Base-by-base conservation (phyloP, 2,888 invertebrate species). In the Troglohyphantes excavatus region DNA sequence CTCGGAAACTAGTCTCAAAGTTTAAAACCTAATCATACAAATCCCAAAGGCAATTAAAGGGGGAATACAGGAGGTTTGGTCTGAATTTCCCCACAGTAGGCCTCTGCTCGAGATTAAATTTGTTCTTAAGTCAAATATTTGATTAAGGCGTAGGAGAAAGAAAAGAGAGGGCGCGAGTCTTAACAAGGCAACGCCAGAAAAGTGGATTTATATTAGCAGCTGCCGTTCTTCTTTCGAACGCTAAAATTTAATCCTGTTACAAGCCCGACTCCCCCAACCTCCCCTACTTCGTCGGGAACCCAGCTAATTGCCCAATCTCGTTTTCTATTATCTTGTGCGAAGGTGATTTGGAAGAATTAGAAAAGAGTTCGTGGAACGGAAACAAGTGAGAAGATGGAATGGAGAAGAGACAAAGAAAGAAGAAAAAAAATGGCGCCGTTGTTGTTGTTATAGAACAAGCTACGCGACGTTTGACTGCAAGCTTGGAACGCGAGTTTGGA, bases 41-140 rank as follows among this genome's bases (percentile, higher is more conserved):
- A 89, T 82, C 88, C 82, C 88, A 76, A 82, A 89, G 88, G 88
- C 88, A 89, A 89, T 89, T 89, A 89, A 89, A 89, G 82, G 82
- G 67, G 59, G 76, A 89, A 88, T 81, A 88, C 82, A 76, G 82
- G 82, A 13, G 88, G 88, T 89, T 82, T 89, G 88, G 88, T 89
- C 88, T 89, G 82, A 89, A 89, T 89, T 82, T 89, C 88, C 88
- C 88, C 88, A 68, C 88, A 89, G 88, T 82, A 89, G 70, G 17
- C 75, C 23, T 29, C 68, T 59, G 82, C 65, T 43, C 88, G 72
- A 89, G 75, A 89, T 89, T 89, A 89, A 89, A 89, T 89, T 89
- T 89, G 88, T 89, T 88, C 88, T 88, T 89, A 89, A 89, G 88
- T 89, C 88, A 89, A 89, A 89, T 89, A 89, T 89, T 89, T 89